A percentile compares a stretch with the other conserved stretches of the same genome.
These are phyloP conservation scores for Bambusicola thoracicus DNA, from an alignment of 2,113 vertebrate species.

Conservation along the genomic window DNA sequence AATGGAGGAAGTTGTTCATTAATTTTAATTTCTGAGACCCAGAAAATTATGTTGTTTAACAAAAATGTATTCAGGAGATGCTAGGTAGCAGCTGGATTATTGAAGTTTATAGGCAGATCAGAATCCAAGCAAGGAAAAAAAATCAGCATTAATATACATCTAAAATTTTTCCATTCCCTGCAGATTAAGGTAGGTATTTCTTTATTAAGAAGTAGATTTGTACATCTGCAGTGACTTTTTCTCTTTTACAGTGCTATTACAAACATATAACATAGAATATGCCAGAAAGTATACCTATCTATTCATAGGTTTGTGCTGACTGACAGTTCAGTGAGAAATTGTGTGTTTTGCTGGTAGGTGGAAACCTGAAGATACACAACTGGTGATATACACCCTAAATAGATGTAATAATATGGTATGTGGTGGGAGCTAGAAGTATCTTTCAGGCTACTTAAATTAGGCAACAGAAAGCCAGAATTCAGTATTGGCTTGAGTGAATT, in stretches of 20 bases:
- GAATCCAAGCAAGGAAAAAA: background rate
- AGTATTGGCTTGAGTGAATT: background rate
- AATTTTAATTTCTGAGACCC: background rate
- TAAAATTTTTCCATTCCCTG: background rate
- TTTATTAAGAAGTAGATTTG: background rate
- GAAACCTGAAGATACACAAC: background rate
- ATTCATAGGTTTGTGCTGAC: background rate
- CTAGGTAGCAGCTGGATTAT: background rate
- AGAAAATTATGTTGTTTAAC: background rate
- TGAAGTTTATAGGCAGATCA: background rate
- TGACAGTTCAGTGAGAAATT: background rate
- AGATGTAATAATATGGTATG: background rate
- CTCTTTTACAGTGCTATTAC: background rate
- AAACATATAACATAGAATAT: accelerated
- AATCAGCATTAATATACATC: background rate
- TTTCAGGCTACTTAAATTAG: background rate
- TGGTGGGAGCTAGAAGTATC: background rate
- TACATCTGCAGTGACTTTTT: background rate
- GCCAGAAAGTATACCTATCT: background rate
- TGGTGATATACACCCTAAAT: background rate
- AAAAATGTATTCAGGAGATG: background rate
- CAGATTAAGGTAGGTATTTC: background rate
- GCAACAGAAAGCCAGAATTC: background rate
- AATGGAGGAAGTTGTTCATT: background rate
- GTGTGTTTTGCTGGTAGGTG: background rate